Evolutionary conservation across 2,113 vertebrate genomes (phyloP), one percentile per base, ranked within the genome.

Genomic region (Cavia aperea): DNA sequence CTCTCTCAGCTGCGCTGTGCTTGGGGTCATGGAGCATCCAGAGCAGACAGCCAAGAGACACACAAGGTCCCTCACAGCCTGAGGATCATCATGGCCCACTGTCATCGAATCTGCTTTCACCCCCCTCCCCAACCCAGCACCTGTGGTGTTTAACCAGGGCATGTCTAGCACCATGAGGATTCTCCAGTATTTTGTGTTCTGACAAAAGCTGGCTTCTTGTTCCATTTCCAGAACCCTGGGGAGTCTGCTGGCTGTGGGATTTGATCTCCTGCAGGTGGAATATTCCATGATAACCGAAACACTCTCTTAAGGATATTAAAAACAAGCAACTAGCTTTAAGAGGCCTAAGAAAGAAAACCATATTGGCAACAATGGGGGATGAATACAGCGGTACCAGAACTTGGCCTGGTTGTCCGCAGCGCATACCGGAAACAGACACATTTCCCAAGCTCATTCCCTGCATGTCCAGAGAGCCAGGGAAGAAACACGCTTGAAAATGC

Each of bases 211-310:
- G 90, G 39, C 83, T 91, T 92, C 56, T 73, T 13, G 36, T 75
- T 92, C 79, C 39, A 16, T 54, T 93, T 84, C 84, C 21, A 88
- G 78, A 73, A 29, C 31, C 24, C 81, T 21, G 65, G n/a, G 24
- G 86, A 70, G 43, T 96, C 93, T 84, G 58, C 14, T 95, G 68
- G 93, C 78, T 92, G 23, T 66, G 60, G 95, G 95, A 75, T 95
- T 72, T 9, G 24, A 81, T 86, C 84, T 89, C 70, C 78, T 93
- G 88, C 93, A 96, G 90, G 84, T 94, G 68, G 92, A 94, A 90
- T 83, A 81, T 90, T 95, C 87, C 10, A 16, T 81, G 86, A 72
- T 0, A 94, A 54, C 70, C 66, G 92, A 86, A 87, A 78, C 93
- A 78, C 66, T 92, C 68, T 95, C 95, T 92, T 87, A 94, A 70